Percentiles rank a stretch among this genome's conserved stretches.
Conservation (phyloP, 2,888 invertebrate species). For the Tiliacea aurago region DNA sequence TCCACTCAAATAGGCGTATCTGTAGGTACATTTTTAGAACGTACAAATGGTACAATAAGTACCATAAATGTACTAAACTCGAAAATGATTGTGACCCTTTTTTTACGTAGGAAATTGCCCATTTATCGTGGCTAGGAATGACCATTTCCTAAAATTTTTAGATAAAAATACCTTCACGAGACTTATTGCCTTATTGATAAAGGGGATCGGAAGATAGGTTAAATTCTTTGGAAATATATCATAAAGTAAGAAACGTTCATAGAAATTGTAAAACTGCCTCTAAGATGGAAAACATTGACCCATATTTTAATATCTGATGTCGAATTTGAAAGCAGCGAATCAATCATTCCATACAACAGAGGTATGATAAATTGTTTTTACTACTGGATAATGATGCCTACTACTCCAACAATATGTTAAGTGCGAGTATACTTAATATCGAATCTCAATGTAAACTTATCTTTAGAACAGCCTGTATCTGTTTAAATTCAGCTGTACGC, state of each 20-base stretch:
- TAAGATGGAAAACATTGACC: constrained; percentile 66
- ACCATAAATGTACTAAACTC: constrained; percentile 25
- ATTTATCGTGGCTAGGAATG: constrained; percentile 20
- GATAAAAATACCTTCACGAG: constrained; percentile 21
- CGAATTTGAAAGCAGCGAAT: constrained; percentile 75
- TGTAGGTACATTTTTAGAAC: constrained; percentile 19
- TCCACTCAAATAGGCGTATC: constrained; percentile 14
- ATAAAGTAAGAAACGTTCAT: constrained; percentile 5
- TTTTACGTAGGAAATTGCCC: constrained; percentile 31
- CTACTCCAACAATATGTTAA: constrained; percentile 18
- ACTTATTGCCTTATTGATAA: constrained; percentile 41
- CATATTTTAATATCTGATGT: constrained; percentile 71
- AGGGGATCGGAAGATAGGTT: background rate
- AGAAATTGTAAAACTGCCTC: constrained; percentile 34
- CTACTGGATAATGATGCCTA: constrained; percentile 62
- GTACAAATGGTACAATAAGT: constrained; percentile 29
- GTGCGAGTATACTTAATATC: too few species aligned
- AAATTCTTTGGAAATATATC: constrained; percentile 7
- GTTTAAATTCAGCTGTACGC: background rate
- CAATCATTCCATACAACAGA: constrained; percentile 69
- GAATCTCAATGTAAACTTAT: constrained; percentile 1
- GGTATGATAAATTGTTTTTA: constrained; percentile 75
- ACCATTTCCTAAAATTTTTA: constrained; percentile 17
- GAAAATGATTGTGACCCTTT: constrained; percentile 38
- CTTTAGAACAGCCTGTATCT: background rate